phyloP scores from a whole-genome alignment of 2,888 invertebrate species.

The Gerris lacustris region DNA sequence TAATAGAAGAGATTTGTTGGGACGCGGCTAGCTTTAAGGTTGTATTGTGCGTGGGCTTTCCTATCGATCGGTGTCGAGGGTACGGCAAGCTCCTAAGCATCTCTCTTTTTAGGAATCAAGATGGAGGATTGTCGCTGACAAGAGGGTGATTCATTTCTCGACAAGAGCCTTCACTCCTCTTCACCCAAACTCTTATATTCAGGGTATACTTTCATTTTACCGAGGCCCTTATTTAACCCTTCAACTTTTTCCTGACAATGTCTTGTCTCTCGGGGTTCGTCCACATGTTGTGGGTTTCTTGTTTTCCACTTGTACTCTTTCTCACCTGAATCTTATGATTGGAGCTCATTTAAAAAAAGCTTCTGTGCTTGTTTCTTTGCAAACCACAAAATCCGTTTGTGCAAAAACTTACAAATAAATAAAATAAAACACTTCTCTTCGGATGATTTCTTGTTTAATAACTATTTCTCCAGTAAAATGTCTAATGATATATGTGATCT shows the following conservation, averaged over 20 bases:
- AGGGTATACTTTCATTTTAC: neutral
- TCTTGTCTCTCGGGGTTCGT: too few species aligned
- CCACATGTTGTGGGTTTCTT: too few species aligned
- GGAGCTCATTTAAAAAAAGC: too few species aligned
- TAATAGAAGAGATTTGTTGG: neutral
- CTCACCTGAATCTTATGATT: too few species aligned
- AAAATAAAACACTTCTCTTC: too few species aligned
- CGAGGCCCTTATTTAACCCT: neutral
- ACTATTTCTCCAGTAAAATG: too few species aligned
- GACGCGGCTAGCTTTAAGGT: neutral
- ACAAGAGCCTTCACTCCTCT: slow-evolving; percentile 5
- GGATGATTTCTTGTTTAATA: too few species aligned
- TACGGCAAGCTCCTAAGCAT: neutral
- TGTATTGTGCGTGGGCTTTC: neutral
- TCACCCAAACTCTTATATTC: neutral
- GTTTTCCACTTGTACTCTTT: too few species aligned
- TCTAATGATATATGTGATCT: neutral
- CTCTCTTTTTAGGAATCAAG: neutral
- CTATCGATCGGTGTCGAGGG: neutral
- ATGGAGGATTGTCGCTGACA: neutral
- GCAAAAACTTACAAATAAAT: too few species aligned
- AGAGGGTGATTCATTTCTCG: slow-evolving; percentile 3
- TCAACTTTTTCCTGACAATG: neutral
- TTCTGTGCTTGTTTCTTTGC: too few species aligned
- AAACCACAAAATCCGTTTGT: too few species aligned